phyloP scores from a whole-genome alignment of 92 coral and sea anemone species.

The Pocillopora meandrina region DNA sequence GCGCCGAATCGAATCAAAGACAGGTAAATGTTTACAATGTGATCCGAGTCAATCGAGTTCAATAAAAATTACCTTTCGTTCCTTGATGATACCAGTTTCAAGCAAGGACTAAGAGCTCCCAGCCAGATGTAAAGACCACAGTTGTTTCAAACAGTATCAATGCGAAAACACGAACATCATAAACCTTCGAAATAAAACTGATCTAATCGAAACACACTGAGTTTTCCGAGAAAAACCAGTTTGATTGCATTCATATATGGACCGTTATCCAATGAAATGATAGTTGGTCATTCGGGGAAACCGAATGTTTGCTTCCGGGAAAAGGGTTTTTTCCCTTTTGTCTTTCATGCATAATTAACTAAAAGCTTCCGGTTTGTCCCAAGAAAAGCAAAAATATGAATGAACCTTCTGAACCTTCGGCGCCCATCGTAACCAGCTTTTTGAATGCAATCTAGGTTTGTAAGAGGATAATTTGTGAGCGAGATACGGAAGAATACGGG shows the following conservation, averaged over 20 bases:
- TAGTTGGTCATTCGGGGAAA: constrained; percentile 4
- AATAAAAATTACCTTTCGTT: neutral
- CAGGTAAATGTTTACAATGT: neutral
- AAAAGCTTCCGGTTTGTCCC: neutral
- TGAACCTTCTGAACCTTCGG: too few species aligned
- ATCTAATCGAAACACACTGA: neutral
- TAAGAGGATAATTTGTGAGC: too few species aligned
- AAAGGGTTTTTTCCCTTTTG: neutral
- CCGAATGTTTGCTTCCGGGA: constrained; percentile 24
- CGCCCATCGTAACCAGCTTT: too few species aligned
- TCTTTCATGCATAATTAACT: neutral
- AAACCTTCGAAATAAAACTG: neutral
- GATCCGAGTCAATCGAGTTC: neutral
- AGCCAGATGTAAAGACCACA: too few species aligned
- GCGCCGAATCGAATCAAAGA: too few species aligned
- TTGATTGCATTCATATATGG: neutral
- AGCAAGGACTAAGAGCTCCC: neutral
- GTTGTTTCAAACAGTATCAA: too few species aligned
- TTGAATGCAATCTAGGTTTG: too few species aligned
- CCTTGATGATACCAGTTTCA: neutral
- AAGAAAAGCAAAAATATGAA: too few species aligned
- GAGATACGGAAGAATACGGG: too few species aligned
- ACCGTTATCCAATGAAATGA: constrained; percentile 11
- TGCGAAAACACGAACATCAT: neutral
- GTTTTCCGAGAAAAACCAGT: too few species aligned